Conservation (phyloP, 2,888 invertebrate species). For the Drosophila yooni region DNA sequence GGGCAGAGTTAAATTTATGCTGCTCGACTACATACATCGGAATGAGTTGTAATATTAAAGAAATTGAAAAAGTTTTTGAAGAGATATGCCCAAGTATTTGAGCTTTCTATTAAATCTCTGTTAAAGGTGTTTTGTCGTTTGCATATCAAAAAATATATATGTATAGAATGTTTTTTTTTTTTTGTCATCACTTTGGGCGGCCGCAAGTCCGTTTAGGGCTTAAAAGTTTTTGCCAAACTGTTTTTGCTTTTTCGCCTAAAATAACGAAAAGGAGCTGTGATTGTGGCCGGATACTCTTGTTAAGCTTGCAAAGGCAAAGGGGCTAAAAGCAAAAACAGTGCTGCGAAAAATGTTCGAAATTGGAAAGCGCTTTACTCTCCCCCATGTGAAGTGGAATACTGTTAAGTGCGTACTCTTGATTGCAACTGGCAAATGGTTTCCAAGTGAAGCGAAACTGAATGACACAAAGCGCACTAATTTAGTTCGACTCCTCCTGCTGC, state of each 20-base stretch:
- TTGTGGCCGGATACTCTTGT: constrained; percentile 56
- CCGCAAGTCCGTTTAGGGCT: constrained; percentile 55
- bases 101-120: background rate
- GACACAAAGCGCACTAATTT: constrained; percentile 76
- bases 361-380: constrained; percentile 55
- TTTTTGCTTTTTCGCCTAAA: constrained; percentile 64
- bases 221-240: constrained; percentile 51
- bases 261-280: constrained; percentile 49
- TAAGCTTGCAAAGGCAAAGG: constrained; percentile 65
- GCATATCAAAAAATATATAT: constrained; percentile 1
- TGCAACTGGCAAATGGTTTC: constrained; percentile 58
- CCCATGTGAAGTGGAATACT: constrained; percentile 38
- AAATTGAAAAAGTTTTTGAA: constrained; percentile 50
- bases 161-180: background rate
- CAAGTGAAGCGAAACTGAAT: constrained; percentile 71
- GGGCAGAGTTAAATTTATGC: constrained; percentile 12
- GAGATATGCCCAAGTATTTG: background rate
- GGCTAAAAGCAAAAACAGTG: constrained; percentile 56
- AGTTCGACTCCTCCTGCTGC: constrained; percentile 1
- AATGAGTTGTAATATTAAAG: constrained; percentile 40
- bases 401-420: constrained; percentile 69
- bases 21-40: constrained; percentile 7
- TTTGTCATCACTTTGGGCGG: constrained; percentile 24
- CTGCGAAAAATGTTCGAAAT: constrained; percentile 62
- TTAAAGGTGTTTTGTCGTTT: constrained; percentile 15